Base-by-base conservation (phyloP, 2,113 vertebrate species). In the Ia io region DNA sequence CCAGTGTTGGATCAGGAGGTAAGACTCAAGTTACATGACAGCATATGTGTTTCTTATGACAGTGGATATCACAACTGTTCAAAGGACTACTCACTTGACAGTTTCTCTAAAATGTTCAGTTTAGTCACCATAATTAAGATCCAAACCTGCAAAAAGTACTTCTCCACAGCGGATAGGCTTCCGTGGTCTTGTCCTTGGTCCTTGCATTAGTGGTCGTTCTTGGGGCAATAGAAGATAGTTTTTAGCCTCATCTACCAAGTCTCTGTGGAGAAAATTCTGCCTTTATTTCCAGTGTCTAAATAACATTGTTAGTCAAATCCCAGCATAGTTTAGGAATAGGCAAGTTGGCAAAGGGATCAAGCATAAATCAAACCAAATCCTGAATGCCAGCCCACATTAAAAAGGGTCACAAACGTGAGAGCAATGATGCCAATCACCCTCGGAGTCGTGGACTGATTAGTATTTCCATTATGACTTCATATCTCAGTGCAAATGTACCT, bases 161-260 rank as follows among this genome's bases (percentile, higher is more conserved):
- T 99, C 99, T 76, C 99, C 99, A 95, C 99, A 99, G 77, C 99
- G 99, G 85, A 99, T 99, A 44, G 99, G 99, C 93, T 99, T 99
- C 93, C 99, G 98, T 0, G 99, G 99, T 51, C 99, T 98, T 1
- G 99, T 99, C 84, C 99, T 98, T 6, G 99, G 99, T 69, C 99
- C 99, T 77, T 99, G 99, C 99, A 99, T 99, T 89, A 99, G 98
- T 0, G 99, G 99, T 87, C 99, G 98, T 93, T 99, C 99, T 97
- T 99, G 99, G 35, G 99, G 99, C 93, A 99, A 98, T 9, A 99
- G 98, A 95, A 99, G 98, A 96, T 99, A 99, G 96, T 99, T 99
- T 97, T 99, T 99, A 17, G 99, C 99, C 97, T 99, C 99, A 97
- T 99, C 99, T 42, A 99, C 99, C 85, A 99, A 98, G 97, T 99